phyloP scores from a whole-genome alignment of 2,113 vertebrate genomes.

The Platysteira castanea region DNA sequence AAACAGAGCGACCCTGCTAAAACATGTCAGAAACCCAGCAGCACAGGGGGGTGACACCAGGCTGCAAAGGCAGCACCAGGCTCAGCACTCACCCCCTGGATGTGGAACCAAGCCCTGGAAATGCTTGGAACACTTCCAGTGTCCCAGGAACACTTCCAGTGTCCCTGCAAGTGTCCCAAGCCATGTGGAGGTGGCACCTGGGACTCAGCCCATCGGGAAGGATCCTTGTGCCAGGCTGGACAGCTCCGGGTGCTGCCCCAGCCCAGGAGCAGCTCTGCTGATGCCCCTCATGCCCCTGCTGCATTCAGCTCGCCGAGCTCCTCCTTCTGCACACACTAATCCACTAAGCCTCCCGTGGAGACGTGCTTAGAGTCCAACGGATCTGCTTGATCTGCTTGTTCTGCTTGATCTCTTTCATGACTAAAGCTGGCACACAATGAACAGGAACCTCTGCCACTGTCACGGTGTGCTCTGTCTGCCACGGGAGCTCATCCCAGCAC shows the following conservation, averaged over 20 bases:
- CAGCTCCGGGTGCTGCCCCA: background rate
- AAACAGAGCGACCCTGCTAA: background rate
- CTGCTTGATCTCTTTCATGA: background rate
- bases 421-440: background rate
- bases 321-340: background rate
- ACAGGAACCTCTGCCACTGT: background rate
- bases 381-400: background rate
- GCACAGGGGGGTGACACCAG: fast-evolving
- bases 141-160: no score
- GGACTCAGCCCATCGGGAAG: no score
- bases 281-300: background rate
- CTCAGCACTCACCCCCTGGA: background rate
- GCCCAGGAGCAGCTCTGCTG: fast-evolving
- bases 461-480: background rate
- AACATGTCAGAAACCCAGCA: background rate
- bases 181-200: background rate
- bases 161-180: background rate
- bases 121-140: no score
- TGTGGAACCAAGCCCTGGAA: no score
- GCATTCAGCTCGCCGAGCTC: background rate
- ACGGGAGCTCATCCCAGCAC: background rate
- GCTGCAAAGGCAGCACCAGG: background rate
- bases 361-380: background rate
- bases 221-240: background rate
- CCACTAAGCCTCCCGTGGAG: background rate